Evolutionary conservation across 2,888 invertebrate species (phyloP), one percentile per base, ranked within the genome.

Genomic region (Pristionchus maxplancki): DNA sequence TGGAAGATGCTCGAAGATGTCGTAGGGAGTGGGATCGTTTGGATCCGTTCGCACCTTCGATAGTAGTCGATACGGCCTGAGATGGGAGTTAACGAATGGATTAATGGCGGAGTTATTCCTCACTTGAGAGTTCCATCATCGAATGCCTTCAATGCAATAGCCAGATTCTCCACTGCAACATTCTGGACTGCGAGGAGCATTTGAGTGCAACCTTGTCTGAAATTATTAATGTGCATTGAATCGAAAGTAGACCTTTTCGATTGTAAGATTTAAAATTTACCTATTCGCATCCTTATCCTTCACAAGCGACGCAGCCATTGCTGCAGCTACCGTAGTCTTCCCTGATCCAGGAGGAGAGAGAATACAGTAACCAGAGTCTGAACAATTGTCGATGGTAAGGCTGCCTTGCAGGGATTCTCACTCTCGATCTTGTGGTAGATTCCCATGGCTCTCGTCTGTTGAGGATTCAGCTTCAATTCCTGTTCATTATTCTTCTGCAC

Each of bases 321-420:
- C 81, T 28, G 81, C 81, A 28, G 81, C 81, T 28, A 81, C 81
- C 50, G 81, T 81, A 50, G 81, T 81, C 81, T 81, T 81, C 37
- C 81, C 81, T n/a, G 81, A 81, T 81, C 81, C 81, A 48, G 81
- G 81, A 0, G 81, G 81, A 20, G 81, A 81, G 24, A 81, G 81
- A 24, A 81, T 81, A 81, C 81, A 81, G 81, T 50, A 81, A 17
- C 81, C 81, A 17, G 81, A 50, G 50, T 50, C 74, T 74, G 31
- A 2, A 64, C n/a, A 28, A 28, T 31, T 11, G 4, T 31, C 6
- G 28, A 28, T 64, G 24, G 6, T 28, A 6, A 13, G 31, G 24
- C 3, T 40, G 20, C 1, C 9, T 40, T 6, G 5, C 5, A 6
- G 58, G 9, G 5, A 58, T n/a, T 24, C 40, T 40, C 8, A 74